Evolutionary conservation across 2,113 vertebrate species (phyloP).

Genomic region (Aptenodytes patagonicus): DNA sequence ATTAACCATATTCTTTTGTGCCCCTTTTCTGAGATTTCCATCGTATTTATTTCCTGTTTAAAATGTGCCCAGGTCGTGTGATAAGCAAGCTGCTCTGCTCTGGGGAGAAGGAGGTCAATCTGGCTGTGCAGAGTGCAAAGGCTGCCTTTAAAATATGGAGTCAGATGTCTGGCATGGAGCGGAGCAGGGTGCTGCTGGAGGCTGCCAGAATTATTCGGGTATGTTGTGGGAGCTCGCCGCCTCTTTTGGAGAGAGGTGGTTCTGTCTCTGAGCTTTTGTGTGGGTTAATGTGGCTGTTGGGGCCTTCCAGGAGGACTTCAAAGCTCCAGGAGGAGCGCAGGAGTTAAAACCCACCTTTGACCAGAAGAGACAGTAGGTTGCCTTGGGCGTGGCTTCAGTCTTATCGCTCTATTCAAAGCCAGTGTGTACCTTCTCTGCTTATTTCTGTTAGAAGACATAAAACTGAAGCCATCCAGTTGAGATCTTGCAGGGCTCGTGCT

Average conservation of each 20-base stretch:
- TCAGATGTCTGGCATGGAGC: slow-evolving; percentile 86
- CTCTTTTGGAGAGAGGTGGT: background rate
- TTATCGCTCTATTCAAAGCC: background rate
- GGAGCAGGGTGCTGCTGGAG: slow-evolving; percentile 85
- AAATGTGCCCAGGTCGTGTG: slow-evolving; percentile 77
- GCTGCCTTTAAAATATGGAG: slow-evolving; percentile 89
- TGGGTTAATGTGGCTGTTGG: background rate
- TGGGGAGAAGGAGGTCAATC: slow-evolving; percentile 84
- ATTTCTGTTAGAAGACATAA: background rate
- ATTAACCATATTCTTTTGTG: fast-evolving
- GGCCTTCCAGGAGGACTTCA: background rate
- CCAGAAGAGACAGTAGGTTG: background rate
- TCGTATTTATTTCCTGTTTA: background rate
- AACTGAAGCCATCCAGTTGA: background rate
- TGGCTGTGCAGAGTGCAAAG: slow-evolving; percentile 85
- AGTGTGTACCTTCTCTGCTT: background rate
- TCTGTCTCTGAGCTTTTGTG: background rate
- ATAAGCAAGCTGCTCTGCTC: slow-evolving; percentile 85
- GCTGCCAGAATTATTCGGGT: slow-evolving; percentile 94
- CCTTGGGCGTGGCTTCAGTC: background rate
- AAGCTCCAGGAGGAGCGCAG: background rate
- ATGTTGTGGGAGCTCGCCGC: background rate
- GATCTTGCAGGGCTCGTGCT: background rate
- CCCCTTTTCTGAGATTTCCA: background rate
- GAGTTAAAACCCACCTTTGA: background rate